Base-by-base conservation (phyloP, 1,140 invertebrate genomes). In the Drosophila virilis region DNA sequence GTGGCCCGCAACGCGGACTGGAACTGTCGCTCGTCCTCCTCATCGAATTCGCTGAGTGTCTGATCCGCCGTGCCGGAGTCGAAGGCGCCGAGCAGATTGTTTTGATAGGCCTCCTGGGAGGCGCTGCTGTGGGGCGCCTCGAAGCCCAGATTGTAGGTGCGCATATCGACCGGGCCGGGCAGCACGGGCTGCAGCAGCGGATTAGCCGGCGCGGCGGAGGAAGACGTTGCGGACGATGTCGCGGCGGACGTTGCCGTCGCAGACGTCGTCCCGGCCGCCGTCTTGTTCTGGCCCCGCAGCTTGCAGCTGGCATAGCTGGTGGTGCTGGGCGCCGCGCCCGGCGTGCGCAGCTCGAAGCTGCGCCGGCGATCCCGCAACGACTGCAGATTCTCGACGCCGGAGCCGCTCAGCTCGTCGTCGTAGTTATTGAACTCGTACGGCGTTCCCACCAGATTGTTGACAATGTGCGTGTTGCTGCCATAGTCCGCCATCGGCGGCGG, bases 381-480 rank as follows among this genome's bases (percentile, higher is more conserved):
- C 80, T 96, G 94, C 2, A 97, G 90, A 92, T 97, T 96, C 67
- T 96, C 96, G 60, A 97, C 95, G 65, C 95, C 96, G 8, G 95
- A 95, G 8, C 96, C 95, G 3, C 94, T 93, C 50, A 92, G 59
- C 76, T 97, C 97, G 76, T 97, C 97, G 72, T 97, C 96, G 65
- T 96, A 97, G 67, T 83, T 96, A 90, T 97, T 96, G 77, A 97
- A 95, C 84, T 97, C 96, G 74, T 97, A 98, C 1, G 97, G 97
- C 1, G 97, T 97, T 2, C 97, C 97, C 4, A 95, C 95, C 28
- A 98, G 93, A 92, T 97, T 97, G 81, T 95, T 96, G 0, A 91
- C 90, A 8, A 91, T 91, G 40, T 91, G 89, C 28, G 89, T 83
- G 42, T 91, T 91, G 65, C 84, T 81, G 5, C 90, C 90, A 15